Percentiles rank a stretch among this genome's conserved stretches.
These are phyloP conservation scores for Bos indicus DNA, from an alignment of 2,113 vertebrate genomes.

Conservation along the genomic window DNA sequence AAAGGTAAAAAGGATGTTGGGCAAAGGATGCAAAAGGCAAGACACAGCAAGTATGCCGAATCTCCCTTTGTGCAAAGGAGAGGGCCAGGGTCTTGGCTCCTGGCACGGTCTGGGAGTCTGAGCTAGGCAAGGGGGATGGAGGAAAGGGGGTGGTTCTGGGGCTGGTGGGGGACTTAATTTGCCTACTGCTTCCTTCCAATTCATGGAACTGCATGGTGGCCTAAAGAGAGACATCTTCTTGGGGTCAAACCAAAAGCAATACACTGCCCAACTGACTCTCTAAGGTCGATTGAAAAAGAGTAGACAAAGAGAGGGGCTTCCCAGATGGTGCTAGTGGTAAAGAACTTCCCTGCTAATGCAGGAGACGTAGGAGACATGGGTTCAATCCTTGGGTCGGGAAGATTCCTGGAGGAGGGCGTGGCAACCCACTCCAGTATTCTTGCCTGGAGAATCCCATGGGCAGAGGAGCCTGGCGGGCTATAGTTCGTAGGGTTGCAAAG, in stretches of 20 bases:
- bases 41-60: neutral
- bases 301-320: neutral
- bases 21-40: neutral
- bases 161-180: neutral
- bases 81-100: neutral
- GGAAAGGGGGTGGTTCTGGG: accelerated
- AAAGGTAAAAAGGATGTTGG: neutral
- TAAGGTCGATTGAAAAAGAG: neutral
- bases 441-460: neutral
- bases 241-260: neutral
- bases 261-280: neutral
- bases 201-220: neutral
- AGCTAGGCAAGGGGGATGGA: neutral
- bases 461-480: neutral
- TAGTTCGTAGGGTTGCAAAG: neutral
- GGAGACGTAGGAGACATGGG: neutral
- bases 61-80: neutral
- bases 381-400: neutral
- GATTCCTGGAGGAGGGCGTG: neutral
- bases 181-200: neutral
- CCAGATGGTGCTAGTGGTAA: neutral
- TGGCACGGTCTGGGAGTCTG: neutral
- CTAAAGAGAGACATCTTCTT: neutral
- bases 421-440: neutral
- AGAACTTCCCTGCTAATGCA: neutral